These are phyloP conservation scores for Indri indri DNA, from an alignment of 2,113 vertebrate genomes.

Conservation along the genomic window DNA sequence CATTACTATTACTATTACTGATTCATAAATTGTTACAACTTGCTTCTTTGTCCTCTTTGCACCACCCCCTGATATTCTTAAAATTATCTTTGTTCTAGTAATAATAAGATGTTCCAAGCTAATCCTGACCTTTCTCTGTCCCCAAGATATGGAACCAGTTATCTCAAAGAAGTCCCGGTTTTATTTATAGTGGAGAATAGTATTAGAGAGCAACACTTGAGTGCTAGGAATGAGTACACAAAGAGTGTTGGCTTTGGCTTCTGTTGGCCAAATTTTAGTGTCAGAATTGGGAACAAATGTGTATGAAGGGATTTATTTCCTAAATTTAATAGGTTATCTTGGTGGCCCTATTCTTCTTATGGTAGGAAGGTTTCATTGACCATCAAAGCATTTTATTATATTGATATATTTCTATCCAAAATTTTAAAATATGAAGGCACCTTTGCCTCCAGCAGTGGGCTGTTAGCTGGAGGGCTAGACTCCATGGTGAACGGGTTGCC, in stretches of 20 bases:
- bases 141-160: neutral
- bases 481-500: neutral
- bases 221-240: neutral
- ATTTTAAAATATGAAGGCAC: neutral
- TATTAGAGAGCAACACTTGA: neutral
- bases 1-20: neutral
- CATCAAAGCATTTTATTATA: neutral
- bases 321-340: neutral
- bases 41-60: neutral
- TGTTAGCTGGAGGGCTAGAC: rapidly evolving
- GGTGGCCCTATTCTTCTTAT: neutral
- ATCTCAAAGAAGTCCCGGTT: neutral
- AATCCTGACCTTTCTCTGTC: neutral
- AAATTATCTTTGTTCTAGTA: neutral
- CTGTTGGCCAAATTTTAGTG: neutral
- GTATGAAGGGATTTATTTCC: neutral
- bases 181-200: slow-evolving; percentile 10
- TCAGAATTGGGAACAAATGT: neutral
- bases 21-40: neutral
- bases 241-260: neutral
- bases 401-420: neutral
- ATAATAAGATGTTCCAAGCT: neutral
- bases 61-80: neutral
- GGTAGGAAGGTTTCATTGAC: neutral
- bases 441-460: neutral